Evolutionary conservation across 2,113 vertebrate genomes (phyloP).

Genomic region (Bettongia penicillata): DNA sequence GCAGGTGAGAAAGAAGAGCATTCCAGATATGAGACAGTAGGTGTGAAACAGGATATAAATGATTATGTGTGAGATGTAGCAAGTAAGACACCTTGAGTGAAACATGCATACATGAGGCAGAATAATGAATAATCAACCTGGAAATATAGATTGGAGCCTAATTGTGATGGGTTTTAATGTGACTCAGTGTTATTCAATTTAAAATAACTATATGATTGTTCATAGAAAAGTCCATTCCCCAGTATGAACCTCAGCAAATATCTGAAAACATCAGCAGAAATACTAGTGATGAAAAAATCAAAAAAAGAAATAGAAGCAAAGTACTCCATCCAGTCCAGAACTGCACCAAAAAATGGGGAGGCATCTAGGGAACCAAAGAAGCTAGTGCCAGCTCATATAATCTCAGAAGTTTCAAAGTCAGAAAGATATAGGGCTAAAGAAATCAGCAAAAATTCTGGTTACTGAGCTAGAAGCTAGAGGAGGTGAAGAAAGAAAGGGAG

Average conservation of each 20-base stretch:
- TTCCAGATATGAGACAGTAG: background rate
- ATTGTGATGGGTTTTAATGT: background rate
- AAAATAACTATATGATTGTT: background rate
- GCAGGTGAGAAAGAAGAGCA: background rate
- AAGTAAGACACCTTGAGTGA: background rate
- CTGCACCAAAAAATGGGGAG: background rate
- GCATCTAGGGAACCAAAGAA: background rate
- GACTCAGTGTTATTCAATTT: background rate
- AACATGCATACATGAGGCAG: background rate
- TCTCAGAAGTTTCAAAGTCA: background rate
- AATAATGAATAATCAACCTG: background rate
- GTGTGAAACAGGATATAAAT: background rate
- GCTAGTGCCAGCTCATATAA: background rate
- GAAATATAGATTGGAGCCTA: background rate
- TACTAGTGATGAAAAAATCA: background rate
- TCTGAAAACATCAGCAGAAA: background rate
- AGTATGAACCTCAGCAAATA: background rate
- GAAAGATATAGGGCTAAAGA: background rate
- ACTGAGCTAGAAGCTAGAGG: background rate
- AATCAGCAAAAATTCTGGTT: background rate
- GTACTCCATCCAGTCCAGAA: background rate
- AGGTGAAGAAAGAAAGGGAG: background rate
- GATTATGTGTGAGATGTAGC: background rate
- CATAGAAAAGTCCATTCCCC: background rate
- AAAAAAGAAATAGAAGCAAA: background rate